A percentile compares a stretch with the other conserved stretches of the same genome.
Conservation (phyloP, 2,797 vertebrate species). For the Falco naumanni region DNA sequence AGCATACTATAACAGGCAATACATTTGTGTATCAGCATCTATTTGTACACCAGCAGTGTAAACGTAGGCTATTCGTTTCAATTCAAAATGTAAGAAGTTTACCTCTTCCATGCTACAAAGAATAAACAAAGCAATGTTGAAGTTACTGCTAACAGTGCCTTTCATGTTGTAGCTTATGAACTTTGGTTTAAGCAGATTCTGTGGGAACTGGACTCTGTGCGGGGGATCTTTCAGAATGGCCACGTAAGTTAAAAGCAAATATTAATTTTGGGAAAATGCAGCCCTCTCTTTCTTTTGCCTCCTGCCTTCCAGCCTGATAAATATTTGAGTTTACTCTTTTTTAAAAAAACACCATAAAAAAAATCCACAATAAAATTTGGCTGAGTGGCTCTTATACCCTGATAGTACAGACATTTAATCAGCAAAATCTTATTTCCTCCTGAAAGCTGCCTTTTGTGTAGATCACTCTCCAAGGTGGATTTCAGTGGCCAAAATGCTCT, state of each 20-base stretch:
- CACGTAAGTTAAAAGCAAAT: constrained; percentile 83
- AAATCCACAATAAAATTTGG: neutral
- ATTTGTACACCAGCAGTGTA: neutral
- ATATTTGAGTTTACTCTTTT: neutral
- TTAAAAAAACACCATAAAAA: neutral
- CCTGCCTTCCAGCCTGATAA: neutral
- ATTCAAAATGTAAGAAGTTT: neutral
- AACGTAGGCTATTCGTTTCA: neutral
- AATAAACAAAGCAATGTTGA: neutral
- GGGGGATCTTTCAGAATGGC: constrained; percentile 91
- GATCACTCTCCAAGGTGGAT: neutral
- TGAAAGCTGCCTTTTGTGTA: neutral
- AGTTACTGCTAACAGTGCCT: neutral
- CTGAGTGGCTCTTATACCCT: neutral
- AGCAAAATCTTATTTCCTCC: neutral
- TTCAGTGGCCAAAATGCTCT: neutral
- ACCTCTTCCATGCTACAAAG: neutral
- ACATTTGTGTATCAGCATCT: neutral
- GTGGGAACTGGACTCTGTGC: constrained; percentile 94
- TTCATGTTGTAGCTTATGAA: constrained; percentile 87
- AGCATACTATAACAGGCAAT: neutral
- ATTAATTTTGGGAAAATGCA: neutral
- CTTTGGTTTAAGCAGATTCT: constrained; percentile 99
- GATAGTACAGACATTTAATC: neutral
- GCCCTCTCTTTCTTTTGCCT: neutral